Conservation (phyloP, 2,113 vertebrate genomes). For the Cyanoramphus novaezelandiae region DNA sequence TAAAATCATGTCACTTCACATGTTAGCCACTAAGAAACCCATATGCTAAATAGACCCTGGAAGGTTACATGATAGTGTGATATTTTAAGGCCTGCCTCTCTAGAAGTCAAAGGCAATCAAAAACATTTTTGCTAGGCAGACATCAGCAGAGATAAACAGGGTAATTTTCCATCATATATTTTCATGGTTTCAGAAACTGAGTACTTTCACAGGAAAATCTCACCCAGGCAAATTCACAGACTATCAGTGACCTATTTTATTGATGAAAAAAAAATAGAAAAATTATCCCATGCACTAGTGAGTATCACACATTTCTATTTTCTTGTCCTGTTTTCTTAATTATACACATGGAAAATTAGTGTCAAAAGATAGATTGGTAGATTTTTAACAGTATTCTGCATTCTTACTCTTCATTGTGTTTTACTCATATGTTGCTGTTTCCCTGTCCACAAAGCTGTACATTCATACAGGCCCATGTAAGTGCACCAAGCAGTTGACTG, state of each 20-base stretch:
- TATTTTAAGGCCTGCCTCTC: conserved; percentile 32
- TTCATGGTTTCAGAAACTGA: background rate
- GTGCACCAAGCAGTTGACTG: background rate
- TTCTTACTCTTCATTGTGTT: background rate
- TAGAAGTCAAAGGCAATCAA: conserved; percentile 46
- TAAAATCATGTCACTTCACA: conserved; percentile 39
- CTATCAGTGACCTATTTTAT: background rate
- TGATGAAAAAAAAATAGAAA: background rate
- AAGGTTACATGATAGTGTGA: conserved; percentile 47
- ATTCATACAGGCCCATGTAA: background rate
- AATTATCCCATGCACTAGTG: background rate
- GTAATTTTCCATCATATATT: conserved; percentile 25
- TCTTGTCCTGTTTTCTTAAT: background rate
- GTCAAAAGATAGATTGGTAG: background rate
- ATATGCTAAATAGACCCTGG: background rate
- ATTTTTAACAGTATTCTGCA: background rate
- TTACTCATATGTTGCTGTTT: background rate
- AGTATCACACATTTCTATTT: background rate
- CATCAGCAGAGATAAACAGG: conserved; percentile 37
- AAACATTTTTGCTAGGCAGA: conserved; percentile 44
- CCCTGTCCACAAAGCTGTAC: background rate
- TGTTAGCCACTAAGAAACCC: conserved; percentile 8
- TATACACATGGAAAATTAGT: background rate
- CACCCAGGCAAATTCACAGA: background rate
- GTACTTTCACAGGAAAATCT: background rate